A percentile compares a stretch with the other conserved stretches of the same genome.
Conservation (phyloP, 2,888 invertebrate species). For the Erpobdella octoculata region DNA sequence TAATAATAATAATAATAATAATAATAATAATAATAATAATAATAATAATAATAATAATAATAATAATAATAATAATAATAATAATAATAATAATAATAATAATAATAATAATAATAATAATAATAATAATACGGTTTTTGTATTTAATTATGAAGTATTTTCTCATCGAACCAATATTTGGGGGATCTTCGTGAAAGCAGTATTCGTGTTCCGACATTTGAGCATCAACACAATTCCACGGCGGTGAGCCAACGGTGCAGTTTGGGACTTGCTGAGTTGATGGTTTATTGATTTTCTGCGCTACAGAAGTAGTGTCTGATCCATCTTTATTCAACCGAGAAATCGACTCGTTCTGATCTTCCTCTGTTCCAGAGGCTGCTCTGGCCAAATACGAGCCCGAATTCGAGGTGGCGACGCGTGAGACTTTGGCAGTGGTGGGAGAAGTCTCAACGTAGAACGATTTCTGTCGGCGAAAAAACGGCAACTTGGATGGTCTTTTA, state of each 20-base stretch:
- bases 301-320: no score
- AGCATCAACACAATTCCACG: neutral
- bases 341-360: no score
- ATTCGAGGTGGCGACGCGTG: neutral
- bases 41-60: no score
- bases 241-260: no score
- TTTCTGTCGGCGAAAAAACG: constrained; percentile 17
- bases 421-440: neutral
- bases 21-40: no score
- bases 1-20: no score
- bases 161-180: neutral
- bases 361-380: neutral
- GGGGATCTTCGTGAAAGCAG: neutral
- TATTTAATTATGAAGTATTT: no score
- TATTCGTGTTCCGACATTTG: neutral
- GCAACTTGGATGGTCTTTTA: constrained; percentile 10
- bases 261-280: no score
- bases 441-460: neutral
- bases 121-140: neutral
- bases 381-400: neutral
- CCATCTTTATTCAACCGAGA: neutral
- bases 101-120: no score
- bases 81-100: no score
- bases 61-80: no score
- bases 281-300: no score